Evolutionary conservation across 1,140 invertebrate genomes (phyloP).

Genomic region (Leptopilina clavipes): DNA sequence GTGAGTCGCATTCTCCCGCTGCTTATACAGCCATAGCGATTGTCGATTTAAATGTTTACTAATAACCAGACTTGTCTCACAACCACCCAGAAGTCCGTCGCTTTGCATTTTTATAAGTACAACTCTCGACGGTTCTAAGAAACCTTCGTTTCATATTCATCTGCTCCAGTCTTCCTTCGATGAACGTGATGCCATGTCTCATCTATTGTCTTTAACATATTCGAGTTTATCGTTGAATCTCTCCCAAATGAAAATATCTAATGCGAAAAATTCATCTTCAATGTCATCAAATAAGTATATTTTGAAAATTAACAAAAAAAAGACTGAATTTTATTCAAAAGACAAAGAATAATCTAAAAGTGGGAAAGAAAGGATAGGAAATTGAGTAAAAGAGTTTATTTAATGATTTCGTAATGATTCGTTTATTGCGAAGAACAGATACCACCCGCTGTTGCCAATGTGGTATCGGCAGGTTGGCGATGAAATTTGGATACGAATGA

Average conservation of each 20-base stretch:
- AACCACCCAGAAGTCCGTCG: conserved; percentile 74
- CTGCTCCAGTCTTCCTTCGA: conserved; percentile 42
- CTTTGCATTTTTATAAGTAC: conserved; percentile 76
- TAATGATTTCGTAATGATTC: conserved; percentile 71
- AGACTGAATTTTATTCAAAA: no score
- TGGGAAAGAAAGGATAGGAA: neutral
- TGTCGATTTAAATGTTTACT: conserved; percentile 77
- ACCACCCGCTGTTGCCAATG: conserved; percentile 68
- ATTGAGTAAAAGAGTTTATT: conserved; percentile 36
- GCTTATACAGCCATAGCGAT: conserved; percentile 66
- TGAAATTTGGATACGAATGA: conserved; percentile 73
- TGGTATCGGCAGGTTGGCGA: conserved; percentile 64
- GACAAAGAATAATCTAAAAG: no score
- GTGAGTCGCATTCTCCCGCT: conserved; percentile 59
- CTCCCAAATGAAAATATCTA: conserved; percentile 10
- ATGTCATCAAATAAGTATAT: no score
- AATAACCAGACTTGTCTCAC: conserved; percentile 74
- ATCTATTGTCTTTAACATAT: neutral
- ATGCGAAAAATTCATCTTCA: no score
- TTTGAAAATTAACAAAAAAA: no score
- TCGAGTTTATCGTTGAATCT: conserved; percentile 13
- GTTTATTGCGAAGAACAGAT: conserved; percentile 75
- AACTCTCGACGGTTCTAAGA: conserved; percentile 55
- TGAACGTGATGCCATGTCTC: conserved; percentile 41
- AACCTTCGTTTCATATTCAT: conserved; percentile 68